Evolutionary conservation across 1,140 invertebrate genomes (phyloP), one percentile per base, ranked within the genome.

Genomic region (Octopus bimaculoides): DNA sequence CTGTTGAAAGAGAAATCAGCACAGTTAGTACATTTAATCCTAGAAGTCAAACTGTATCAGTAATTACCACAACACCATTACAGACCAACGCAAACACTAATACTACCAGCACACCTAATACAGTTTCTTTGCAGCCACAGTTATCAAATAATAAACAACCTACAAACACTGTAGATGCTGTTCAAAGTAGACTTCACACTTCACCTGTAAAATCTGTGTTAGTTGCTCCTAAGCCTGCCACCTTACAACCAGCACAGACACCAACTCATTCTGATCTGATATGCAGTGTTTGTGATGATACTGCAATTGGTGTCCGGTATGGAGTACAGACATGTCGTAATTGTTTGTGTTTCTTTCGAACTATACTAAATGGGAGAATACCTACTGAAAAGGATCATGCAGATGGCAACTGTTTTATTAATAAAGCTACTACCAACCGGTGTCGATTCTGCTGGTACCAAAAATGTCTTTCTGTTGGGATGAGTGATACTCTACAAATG

Each of bases 391-490:
- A 6, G 14, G 9, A 71, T n/a, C 66, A 71, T 20, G 6, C 66
- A 14, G 26, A 71, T 4, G 66, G 66, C 1, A 71, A 71, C 26
- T 98, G 97, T 90, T 94, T 96, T 80, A 98, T 98, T 89, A 98
- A 97, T 90, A 98, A 97, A 91, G 97, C 97, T 90, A 98, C 97
- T 88, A 93, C 97, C 78, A 98, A 97, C 17, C 95, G 96, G 12
- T 98, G 97, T 91, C 97, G 98, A 89, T 96, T 95, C 5, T 98
- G 97, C 87, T 93, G 97, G 26, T 92, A 98, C 85, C 92, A 95
- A 85, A 98, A 98, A 91, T 98, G 97, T 89, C 91, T 98, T 5
- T 88, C 94, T 85, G 96, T 97, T 54, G 97, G 97, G 74, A 98
- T 98, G 97, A 12, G 66, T 71, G 9, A 20, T 14, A 14, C 14